Evolutionary conservation across 2,888 invertebrate genomes (phyloP).

Genomic region (Amphipyra tragopoginis): DNA sequence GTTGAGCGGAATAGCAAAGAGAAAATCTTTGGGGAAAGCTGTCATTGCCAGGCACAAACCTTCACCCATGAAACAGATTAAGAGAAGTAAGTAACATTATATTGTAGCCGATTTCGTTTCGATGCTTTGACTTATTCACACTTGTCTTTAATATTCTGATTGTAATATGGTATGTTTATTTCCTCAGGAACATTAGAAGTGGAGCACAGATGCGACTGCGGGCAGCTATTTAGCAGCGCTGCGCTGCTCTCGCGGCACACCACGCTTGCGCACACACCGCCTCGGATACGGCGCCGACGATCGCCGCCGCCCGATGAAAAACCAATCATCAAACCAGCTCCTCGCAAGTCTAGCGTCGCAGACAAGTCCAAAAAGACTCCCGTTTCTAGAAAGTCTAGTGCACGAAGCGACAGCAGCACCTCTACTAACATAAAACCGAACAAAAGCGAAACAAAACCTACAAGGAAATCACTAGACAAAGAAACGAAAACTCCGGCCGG

Average conservation of each 20-base stretch:
- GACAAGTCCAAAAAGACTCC: constrained; percentile 51
- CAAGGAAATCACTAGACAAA: constrained; percentile 65
- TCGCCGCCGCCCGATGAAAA: constrained; percentile 69
- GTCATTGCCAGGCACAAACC: constrained; percentile 67
- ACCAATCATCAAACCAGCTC: constrained; percentile 30
- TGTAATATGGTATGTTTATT: not conserved
- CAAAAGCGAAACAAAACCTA: constrained; percentile 47
- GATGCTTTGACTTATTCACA: not conserved
- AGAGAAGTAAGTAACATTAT: constrained; percentile 77
- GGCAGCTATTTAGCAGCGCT: constrained; percentile 83
- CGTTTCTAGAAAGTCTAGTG: constrained; percentile 57
- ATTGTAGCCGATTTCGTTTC: not conserved
- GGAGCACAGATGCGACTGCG: constrained; percentile 88
- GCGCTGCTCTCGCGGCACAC: constrained; percentile 83
- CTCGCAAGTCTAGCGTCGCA: constrained; percentile 41
- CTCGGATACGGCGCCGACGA: constrained; percentile 83
- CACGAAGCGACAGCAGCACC: constrained; percentile 51
- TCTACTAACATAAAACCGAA: constrained; percentile 39
- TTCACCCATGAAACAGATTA: constrained; percentile 70
- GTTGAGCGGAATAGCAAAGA: constrained; percentile 76
- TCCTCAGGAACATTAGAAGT: constrained; percentile 70
- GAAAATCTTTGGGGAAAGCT: constrained; percentile 77
- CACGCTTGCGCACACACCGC: constrained; percentile 86
- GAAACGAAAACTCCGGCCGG: constrained; percentile 54
- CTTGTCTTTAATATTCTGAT: no score